Base-by-base conservation (phyloP, 2,113 vertebrate species). In the Tinamus guttatus region DNA sequence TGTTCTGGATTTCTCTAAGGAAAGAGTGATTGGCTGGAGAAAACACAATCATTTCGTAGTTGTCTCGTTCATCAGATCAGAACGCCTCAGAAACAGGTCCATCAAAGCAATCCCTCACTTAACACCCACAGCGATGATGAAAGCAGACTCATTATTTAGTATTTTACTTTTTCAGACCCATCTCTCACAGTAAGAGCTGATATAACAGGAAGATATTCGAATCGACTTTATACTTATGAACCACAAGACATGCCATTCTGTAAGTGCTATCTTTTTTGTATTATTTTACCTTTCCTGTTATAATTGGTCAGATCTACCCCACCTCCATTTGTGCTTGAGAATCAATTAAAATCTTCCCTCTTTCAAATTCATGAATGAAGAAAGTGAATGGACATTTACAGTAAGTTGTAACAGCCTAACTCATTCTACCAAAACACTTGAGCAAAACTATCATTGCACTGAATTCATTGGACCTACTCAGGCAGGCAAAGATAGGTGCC, bases 151-250 rank as follows among this genome's bases (percentile, higher is more conserved):
- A 51, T 17, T 27, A 11, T 45, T 75, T 84, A 85, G 84, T 52
- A 63, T 1, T 18, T 93, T 85, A 12, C 71, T 90, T 93, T 94
- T 97, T 89, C 98, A 99, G 99, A 99, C 87, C 99, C 99, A 17
- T 97, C 99, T 43, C 98, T 99, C 98, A 99, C 99, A 1, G 99
- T 99, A 52, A 98, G 99, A 93, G 98, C 99, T 52, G 99, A 99
- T 89, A 96, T 99, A 96, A 98, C 95, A 6, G 99, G 99, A 69
- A 98, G 97, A 94, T 99, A 99, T 15, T 93, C 97, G 36, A 99
- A 99, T 93, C 98, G 98, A 81, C 82, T 99, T 71, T 99, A 99
- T 16, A 98, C 99, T 13, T 99, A 99, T 0, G 99, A 99, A 84
- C 98, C 98, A 2, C 89, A 69, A 60, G 99, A 99, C 94, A 51